Evolutionary conservation across 2,113 vertebrate genomes (phyloP).

Genomic region (Anser cygnoides): DNA sequence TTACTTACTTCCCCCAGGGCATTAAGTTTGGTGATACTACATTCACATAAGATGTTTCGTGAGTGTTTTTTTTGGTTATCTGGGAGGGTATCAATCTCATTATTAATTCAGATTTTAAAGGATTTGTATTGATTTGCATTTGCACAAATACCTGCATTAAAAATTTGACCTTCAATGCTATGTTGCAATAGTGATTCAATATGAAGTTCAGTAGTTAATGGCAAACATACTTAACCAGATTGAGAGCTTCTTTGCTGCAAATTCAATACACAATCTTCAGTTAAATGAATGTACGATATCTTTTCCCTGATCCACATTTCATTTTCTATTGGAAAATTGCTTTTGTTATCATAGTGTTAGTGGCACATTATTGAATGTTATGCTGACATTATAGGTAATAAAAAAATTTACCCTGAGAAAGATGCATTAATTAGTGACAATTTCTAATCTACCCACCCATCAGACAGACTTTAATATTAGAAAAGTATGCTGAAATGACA

Average conservation of each 20-base stretch:
- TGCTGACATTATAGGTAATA: accelerated
- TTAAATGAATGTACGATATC: background rate
- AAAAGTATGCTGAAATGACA: background rate
- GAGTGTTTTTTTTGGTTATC: background rate
- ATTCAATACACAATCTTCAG: background rate
- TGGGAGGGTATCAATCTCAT: background rate
- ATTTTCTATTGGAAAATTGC: background rate
- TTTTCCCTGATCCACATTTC: background rate
- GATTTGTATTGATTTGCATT: background rate
- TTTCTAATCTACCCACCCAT: background rate
- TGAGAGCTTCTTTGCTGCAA: background rate
- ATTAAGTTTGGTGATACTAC: background rate
- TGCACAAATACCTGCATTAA: constrained; percentile 19
- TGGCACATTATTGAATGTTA: background rate
- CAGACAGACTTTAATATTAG: background rate
- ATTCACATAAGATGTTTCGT: background rate
- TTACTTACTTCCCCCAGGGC: background rate
- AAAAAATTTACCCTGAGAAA: background rate
- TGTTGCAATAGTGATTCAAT: constrained; percentile 17
- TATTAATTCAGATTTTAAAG: background rate
- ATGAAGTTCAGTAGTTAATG: background rate
- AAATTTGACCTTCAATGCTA: constrained; percentile 21
- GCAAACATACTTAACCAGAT: background rate
- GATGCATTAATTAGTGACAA: background rate
- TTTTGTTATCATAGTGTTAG: background rate